Conservation (phyloP, 2,113 vertebrate species). For the Forbesichthys papilliferus region DNA sequence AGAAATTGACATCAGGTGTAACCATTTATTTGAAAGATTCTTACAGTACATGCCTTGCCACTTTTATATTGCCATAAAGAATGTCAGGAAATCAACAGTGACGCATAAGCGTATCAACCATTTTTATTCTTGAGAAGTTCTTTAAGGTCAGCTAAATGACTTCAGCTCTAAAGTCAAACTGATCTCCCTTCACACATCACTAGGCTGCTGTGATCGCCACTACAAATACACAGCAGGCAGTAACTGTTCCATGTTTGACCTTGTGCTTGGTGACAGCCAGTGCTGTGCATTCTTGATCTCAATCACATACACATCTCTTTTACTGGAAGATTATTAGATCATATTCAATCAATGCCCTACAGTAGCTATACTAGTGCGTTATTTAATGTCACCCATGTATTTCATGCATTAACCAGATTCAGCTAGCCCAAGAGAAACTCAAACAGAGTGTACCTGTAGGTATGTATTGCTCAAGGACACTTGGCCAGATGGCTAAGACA, state of each 20-base stretch:
- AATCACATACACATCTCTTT: neutral
- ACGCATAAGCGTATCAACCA: constrained; percentile 11
- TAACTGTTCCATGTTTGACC: neutral
- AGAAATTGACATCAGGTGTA: too few species aligned
- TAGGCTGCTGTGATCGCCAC: neutral
- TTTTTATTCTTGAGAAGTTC: constrained; percentile 40
- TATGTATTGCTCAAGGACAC: too few species aligned
- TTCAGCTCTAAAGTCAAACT: constrained; percentile 31
- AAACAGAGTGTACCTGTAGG: too few species aligned
- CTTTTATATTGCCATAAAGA: too few species aligned
- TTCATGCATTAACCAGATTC: neutral
- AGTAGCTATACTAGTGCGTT: neutral
- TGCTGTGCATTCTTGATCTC: neutral
- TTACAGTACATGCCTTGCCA: too few species aligned
- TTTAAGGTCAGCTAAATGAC: constrained; percentile 36
- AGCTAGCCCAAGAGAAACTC: neutral
- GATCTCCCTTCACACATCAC: neutral
- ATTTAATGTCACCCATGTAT: neutral
- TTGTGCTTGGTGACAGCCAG: neutral
- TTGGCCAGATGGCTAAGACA: too few species aligned
- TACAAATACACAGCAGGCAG: neutral
- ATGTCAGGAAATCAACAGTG: neutral
- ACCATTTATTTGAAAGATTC: too few species aligned
- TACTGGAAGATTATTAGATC: neutral
- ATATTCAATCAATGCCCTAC: neutral